Base-by-base conservation (phyloP, 2,113 vertebrate species). In the Callorhinus ursinus region DNA sequence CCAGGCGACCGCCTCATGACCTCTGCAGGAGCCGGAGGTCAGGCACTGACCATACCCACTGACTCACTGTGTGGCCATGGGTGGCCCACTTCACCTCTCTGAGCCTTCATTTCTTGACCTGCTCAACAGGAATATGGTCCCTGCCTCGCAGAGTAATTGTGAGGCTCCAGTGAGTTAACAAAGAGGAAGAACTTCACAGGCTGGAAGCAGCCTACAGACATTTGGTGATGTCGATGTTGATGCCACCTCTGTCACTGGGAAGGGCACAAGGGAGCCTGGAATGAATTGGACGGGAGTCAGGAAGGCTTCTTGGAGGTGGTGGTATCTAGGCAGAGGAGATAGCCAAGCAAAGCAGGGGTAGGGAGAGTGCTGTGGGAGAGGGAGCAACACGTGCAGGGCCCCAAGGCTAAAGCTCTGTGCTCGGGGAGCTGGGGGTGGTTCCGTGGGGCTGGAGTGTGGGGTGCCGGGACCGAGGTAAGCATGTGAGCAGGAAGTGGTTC, bases 61-160 rank as follows among this genome's bases (percentile, higher is more conserved):
- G 14, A 18, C 71, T 80, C 0, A 0, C 82, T 42, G 3, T 53
- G 63, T 76, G 93, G 53, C 88, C 3, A 0, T 31, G 5, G 65
- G 72, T 2, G 13, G 31, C 67, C 49, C 69, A 0, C 49, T 3
- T 39, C 13, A 7, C 55, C 53, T 85, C 33, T 65, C 59, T 59
- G 90, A 67, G 46, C 67, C 63, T 90, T 33, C 0, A 2, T 53
- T 19, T 61, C 24, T 46, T 74, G 46, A 18, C 21, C 92, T 24
- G 16, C 14, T 1, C 4, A 7, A 0, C 0, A 2, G 24, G 31
- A 9, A 18, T 5, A 2, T 2, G 57, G 1, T 10, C 42, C 80
- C 49, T 28, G 4, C n/a, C 69, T 63, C 10, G 11, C 15, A 61
- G 46, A 22, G 42, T 5, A 3, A 14, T 49, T 14, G 6, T 5